Evolutionary conservation across 2,888 invertebrate genomes (phyloP).

Genomic region (Clunio marinus): DNA sequence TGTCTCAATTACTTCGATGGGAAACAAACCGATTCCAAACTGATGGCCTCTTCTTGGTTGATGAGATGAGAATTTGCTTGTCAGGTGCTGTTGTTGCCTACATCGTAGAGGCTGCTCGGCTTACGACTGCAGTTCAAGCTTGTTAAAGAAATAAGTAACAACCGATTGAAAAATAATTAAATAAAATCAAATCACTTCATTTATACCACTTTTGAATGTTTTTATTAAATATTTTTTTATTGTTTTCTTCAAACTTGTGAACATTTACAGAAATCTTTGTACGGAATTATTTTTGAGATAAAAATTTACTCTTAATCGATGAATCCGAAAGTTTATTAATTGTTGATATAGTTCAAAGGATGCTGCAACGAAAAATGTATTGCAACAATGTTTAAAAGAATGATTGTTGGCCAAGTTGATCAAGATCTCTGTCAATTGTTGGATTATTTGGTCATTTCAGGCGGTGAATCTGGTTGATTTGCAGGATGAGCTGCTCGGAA

Average conservation of each 20-base stretch:
- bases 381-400: no score
- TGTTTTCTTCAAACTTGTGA: no score
- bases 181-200: no score
- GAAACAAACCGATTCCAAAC: conserved; percentile 7
- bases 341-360: no score
- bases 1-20: conserved; percentile 29
- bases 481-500: conserved; percentile 89
- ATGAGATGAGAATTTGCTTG: conserved; percentile 17
- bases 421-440: not conserved
- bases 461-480: conserved; percentile 92
- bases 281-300: no score
- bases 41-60: conserved; percentile 28
- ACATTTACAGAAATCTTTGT: no score
- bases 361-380: no score
- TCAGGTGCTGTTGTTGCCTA: not conserved
- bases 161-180: no score
- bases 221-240: not conserved
- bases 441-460: conserved; percentile 72
- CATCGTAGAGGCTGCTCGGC: not conserved
- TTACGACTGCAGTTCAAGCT: not conserved
- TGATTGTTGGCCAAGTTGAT: no score
- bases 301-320: no score
- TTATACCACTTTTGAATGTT: not conserved
- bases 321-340: no score
- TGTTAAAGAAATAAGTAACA: not conserved